Evolutionary conservation across 2,797 vertebrate species (phyloP).

Genomic region (Mus minutoides): DNA sequence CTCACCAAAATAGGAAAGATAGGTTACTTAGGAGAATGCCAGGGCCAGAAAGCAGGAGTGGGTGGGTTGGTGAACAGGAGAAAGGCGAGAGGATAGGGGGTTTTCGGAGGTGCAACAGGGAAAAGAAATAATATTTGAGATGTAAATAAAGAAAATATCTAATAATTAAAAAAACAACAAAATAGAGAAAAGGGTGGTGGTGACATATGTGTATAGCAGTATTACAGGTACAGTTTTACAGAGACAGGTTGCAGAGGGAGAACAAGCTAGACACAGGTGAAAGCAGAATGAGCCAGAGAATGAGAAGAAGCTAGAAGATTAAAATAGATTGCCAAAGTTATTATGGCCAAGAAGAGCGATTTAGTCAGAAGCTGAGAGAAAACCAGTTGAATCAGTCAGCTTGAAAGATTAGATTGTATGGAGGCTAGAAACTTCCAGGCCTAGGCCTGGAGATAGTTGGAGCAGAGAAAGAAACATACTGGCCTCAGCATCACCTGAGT

Average conservation of each 20-base stretch:
- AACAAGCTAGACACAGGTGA: background rate
- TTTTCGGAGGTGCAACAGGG: too few species aligned
- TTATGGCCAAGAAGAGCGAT: background rate
- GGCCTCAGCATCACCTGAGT: background rate
- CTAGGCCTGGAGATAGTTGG: background rate
- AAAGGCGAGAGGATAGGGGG: too few species aligned
- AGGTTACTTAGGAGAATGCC: background rate
- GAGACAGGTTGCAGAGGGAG: background rate
- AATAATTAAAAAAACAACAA: background rate
- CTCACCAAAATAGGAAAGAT: background rate
- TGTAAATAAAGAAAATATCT: too few species aligned
- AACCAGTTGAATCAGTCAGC: background rate
- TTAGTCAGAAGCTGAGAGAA: background rate
- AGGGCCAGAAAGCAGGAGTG: too few species aligned
- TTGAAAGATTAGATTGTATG: background rate
- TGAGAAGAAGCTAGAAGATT: background rate
- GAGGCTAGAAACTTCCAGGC: background rate
- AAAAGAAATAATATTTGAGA: too few species aligned
- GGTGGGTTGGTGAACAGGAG: too few species aligned
- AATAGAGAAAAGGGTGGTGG: background rate
- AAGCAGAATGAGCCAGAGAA: background rate
- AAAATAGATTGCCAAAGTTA: background rate
- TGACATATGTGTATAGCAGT: background rate
- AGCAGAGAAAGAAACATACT: background rate
- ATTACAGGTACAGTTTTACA: background rate